These are phyloP conservation scores for Aeoliscus strigatus DNA, from an alignment of 2,797 vertebrate genomes.

Conservation along the genomic window DNA sequence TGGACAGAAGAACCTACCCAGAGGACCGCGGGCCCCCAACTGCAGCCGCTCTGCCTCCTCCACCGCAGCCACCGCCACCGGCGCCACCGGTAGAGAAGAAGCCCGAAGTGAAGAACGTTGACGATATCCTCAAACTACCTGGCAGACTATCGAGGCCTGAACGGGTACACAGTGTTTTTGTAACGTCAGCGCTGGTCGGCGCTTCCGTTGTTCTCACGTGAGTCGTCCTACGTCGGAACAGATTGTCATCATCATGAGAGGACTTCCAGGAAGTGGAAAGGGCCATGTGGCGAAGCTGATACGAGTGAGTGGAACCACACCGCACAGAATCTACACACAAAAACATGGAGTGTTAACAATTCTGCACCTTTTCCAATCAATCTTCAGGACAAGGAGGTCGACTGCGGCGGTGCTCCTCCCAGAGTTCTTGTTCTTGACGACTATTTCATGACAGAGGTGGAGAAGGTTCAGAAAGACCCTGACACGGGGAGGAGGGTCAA, in stretches of 20 bases:
- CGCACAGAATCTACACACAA: not conserved
- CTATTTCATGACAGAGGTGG: conserved; percentile 97
- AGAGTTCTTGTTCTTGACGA: conserved; percentile 95
- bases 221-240: too few species aligned
- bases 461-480: conserved; percentile 92
- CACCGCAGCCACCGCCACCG: conserved; percentile 77
- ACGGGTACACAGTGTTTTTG: conserved; percentile 70
- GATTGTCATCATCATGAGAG: conserved; percentile 99
- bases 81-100: conserved; percentile 88
- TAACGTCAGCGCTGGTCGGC: not conserved
- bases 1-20: conserved; percentile 84
- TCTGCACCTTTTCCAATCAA: not conserved
- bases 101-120: conserved; percentile 95
- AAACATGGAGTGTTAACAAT: too few species aligned
- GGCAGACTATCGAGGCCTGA: conserved; percentile 90
- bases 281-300: conserved; percentile 98
- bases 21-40: conserved; percentile 86
- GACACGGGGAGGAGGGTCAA: conserved; percentile 92
- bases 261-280: conserved; percentile 95
- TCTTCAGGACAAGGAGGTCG: conserved; percentile 93
- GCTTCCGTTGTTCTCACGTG: too few species aligned
- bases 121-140: conserved; percentile 93
- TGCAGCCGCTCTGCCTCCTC: conserved; percentile 68
- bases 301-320: conserved; percentile 76
- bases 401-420: conserved; percentile 94